Base-by-base conservation (phyloP, 1,140 invertebrate species). In the Dinothrombium tinctorium region DNA sequence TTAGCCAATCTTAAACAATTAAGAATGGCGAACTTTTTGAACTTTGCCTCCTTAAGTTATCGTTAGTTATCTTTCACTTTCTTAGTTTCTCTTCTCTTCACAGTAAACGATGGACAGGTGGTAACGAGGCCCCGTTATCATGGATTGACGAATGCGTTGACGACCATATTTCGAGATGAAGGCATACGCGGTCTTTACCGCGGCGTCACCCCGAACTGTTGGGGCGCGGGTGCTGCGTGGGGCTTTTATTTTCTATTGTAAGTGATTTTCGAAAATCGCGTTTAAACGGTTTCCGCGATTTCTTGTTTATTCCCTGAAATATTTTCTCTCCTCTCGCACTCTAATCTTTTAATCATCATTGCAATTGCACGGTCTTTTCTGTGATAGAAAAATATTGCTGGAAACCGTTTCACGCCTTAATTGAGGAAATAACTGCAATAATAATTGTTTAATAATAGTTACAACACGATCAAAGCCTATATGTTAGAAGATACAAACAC, bases 221-320 rank as follows among this genome's bases (percentile, higher is more conserved):
- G 83, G 69, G 92, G 92, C 39, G 87, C 90, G 8, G 87, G 87
- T 6, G 69, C 78, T 37, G 80, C 89, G 3, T 99, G 92, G 92
- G 92, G 92, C 20, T 73, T 89, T 44, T 99, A 98, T 60, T 98
- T 98, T 58, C 69, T 94, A 49, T 86, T 94, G 83, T 95, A 71
- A 79, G 78, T 70, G 19, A 19, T 4, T 5, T n/a, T 38, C 33
- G n/a, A n/a, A n/a, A n/a, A n/a, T n/a, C n/a, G n/a, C n/a, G n/a
- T n/a, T n/a, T n/a, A n/a, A n/a, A n/a, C n/a, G n/a, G n/a, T n/a
- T n/a, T n/a, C n/a, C n/a, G n/a, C n/a, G n/a, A n/a, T n/a, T n/a
- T n/a, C n/a, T n/a, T n/a, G n/a, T n/a, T n/a, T n/a, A n/a, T n/a
- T n/a, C n/a, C n/a, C n/a, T n/a, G n/a, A n/a, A n/a, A 21, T 21